phyloP scores from a whole-genome alignment of 1,140 invertebrate species.

The Cyclargus thomasi region DNA sequence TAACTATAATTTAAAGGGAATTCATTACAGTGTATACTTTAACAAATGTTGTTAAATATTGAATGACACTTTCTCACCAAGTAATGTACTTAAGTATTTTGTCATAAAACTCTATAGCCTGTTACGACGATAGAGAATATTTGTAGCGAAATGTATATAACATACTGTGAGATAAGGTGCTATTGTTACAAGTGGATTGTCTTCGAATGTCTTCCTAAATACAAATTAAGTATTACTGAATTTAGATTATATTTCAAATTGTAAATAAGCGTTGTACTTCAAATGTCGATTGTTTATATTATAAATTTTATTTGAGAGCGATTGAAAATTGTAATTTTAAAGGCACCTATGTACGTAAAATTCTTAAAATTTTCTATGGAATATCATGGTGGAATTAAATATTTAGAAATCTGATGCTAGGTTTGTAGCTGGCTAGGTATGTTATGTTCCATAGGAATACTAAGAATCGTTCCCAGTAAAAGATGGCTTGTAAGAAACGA shows the following conservation, averaged over 20 bases:
- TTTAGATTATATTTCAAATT: constrained; percentile 5
- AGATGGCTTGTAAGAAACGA: constrained; percentile 26
- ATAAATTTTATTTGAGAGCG: not conserved
- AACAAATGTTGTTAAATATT: too few relatives aligned
- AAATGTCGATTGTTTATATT: not conserved
- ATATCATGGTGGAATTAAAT: not conserved
- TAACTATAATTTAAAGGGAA: too few relatives aligned
- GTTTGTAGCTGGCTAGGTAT: not conserved
- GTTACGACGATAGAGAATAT: not conserved
- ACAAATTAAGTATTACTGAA: constrained; percentile 14
- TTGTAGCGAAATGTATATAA: constrained; percentile 12
- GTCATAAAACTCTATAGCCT: not conserved
- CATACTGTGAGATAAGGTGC: constrained; percentile 21
- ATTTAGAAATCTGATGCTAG: not conserved
- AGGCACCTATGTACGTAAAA: not conserved
- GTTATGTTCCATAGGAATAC: not conserved
- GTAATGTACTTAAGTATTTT: too few relatives aligned
- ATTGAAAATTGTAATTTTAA: constrained; percentile 9
- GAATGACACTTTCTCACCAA: too few relatives aligned
- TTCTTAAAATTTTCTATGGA: not conserved
- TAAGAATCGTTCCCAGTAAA: not conserved
- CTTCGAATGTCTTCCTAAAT: constrained; percentile 22
- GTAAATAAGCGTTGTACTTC: constrained; percentile 16
- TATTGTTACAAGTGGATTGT: constrained; percentile 15
- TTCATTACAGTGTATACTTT: too few relatives aligned